phyloP scores from a whole-genome alignment of 2,797 vertebrate species.

The Muscicapa comitata region DNA sequence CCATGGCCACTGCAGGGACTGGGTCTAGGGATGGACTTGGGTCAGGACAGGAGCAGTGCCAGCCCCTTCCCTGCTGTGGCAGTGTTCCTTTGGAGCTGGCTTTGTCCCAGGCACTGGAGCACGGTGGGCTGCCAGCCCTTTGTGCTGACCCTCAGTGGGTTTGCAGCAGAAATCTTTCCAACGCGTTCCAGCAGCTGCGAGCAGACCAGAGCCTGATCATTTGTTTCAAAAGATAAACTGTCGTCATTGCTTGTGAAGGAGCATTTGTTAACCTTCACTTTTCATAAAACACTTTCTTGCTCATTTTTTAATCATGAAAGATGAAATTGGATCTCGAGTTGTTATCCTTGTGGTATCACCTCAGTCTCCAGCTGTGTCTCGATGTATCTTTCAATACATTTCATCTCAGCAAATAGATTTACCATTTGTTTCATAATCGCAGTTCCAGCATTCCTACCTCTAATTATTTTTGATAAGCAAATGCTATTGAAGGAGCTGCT shows the following conservation, averaged over 20 bases:
- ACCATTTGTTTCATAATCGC: constrained; percentile 54
- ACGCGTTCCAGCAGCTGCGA: background rate
- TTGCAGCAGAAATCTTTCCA: background rate
- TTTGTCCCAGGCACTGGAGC: background rate
- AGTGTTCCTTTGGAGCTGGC: fast-evolving
- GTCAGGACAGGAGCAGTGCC: fast-evolving
- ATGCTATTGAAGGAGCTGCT: constrained; percentile 27
- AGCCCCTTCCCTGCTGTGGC: fast-evolving
- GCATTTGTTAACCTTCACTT: constrained; percentile 67
- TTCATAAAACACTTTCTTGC: constrained; percentile 60
- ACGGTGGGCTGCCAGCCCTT: fast-evolving
- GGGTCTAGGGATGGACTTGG: background rate
- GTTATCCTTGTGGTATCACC: constrained; percentile 64
- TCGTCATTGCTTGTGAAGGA: constrained; percentile 54
- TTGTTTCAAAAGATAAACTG: constrained; percentile 64
- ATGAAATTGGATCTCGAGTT: constrained; percentile 67
- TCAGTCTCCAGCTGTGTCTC: constrained; percentile 61
- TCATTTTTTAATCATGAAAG: constrained; percentile 67
- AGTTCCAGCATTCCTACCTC: constrained; percentile 25
- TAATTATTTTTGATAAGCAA: constrained; percentile 64
- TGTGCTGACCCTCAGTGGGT: background rate
- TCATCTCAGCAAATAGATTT: constrained; percentile 59
- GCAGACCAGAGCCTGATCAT: background rate
- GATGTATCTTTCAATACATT: constrained; percentile 47
- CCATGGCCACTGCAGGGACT: fast-evolving